These are phyloP conservation scores for Lasioglossum calceatum DNA, from an alignment of 2,888 invertebrate species.

Conservation along the genomic window DNA sequence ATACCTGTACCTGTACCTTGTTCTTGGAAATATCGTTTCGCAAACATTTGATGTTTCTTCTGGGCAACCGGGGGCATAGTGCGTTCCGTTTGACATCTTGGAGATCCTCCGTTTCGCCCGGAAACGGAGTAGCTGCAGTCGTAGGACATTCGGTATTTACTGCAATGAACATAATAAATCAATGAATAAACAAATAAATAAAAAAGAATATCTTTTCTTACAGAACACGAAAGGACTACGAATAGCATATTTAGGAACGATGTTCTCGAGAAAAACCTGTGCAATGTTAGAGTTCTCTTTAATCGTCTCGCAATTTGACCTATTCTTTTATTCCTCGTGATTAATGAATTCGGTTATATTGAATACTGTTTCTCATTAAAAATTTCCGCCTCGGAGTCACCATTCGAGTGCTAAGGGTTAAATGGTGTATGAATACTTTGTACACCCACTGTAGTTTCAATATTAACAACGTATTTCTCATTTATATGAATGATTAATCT, in stretches of 20 bases:
- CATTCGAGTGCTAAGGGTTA: too few relatives aligned
- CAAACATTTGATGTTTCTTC: slow-evolving; percentile 97
- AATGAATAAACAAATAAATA: neutral
- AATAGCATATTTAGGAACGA: neutral
- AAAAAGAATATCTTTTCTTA: neutral
- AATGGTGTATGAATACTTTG: too few relatives aligned
- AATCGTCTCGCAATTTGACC: neutral
- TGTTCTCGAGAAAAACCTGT: neutral
- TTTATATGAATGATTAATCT: neutral
- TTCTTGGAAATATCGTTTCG: slow-evolving; percentile 93
- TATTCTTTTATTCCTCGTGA: neutral
- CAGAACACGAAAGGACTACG: neutral
- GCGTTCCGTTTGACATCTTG: slow-evolving; percentile 85
- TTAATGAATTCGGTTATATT: neutral
- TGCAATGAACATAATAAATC: slow-evolving; percentile 73
- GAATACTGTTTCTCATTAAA: neutral
- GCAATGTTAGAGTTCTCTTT: neutral
- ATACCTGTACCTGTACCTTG: slow-evolving; percentile 77
- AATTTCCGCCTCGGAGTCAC: too few relatives aligned
- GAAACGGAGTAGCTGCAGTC: slow-evolving; percentile 88
- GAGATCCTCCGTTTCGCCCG: slow-evolving; percentile 81
- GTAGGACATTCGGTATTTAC: slow-evolving; percentile 90
- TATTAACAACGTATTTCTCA: neutral
- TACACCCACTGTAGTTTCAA: neutral
- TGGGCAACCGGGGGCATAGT: slow-evolving; percentile 89